phyloP scores from a whole-genome alignment of 2,113 vertebrate genomes.

The Orientallactaga bullata region DNA sequence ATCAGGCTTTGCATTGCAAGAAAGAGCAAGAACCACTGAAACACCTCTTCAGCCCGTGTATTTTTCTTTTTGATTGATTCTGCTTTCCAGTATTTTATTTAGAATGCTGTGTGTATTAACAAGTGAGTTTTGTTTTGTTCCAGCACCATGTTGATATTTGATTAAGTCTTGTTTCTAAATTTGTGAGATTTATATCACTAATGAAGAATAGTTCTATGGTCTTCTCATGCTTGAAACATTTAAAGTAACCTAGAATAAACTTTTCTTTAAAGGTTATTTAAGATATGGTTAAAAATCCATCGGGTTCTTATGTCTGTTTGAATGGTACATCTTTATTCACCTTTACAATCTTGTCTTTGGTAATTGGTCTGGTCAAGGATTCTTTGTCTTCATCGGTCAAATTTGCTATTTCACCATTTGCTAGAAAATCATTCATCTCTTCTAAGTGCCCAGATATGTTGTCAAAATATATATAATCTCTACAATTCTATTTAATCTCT shows the following conservation, averaged over 20 bases:
- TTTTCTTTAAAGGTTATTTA: conserved; percentile 73
- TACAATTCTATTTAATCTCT: conserved; percentile 32
- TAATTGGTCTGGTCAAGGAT: conserved; percentile 68
- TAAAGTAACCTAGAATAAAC: conserved; percentile 59
- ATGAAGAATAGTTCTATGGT: neutral
- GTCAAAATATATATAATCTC: conserved; percentile 15
- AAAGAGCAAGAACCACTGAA: too few species aligned
- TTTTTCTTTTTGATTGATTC: conserved; percentile 39
- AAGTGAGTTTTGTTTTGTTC: conserved; percentile 29
- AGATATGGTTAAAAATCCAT: conserved; percentile 53
- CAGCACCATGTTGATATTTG: neutral
- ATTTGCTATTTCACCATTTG: conserved; percentile 55
- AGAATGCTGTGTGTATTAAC: neutral
- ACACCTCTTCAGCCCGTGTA: neutral
- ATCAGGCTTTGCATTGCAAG: too few species aligned
- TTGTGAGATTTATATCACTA: conserved; percentile 31
- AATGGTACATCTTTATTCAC: conserved; percentile 69
- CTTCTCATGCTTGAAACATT: conserved; percentile 34
- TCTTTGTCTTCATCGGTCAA: conserved; percentile 64
- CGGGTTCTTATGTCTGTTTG: conserved; percentile 31
- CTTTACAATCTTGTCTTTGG: conserved; percentile 73
- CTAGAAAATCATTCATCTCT: conserved; percentile 50
- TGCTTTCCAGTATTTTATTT: conserved; percentile 52
- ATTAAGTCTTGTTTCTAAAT: conserved; percentile 34
- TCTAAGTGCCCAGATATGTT: conserved; percentile 28